Base-by-base conservation (phyloP, 2,888 invertebrate genomes). In the Pharmacophagus antenor region DNA sequence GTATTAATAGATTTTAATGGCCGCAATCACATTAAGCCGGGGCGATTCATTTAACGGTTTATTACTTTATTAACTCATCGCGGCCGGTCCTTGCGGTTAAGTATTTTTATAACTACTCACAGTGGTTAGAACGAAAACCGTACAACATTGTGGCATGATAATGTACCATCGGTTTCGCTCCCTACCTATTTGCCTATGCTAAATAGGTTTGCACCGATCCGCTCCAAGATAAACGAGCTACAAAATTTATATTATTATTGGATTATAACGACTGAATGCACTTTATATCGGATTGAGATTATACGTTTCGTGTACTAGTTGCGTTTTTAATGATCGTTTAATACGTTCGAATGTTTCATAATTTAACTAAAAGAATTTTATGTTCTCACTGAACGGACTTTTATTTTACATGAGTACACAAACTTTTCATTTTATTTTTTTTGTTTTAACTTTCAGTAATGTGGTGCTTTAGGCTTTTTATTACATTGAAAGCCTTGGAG, bases 121-220 rank as follows among this genome's bases (percentile, higher is more conserved):
- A 62, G 60, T 64, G 63, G 55, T 63, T 62, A 41, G 18, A 42
- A 53, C 51, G 59, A 51, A 59, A 47, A 31, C 20, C 56, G n/a
- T 56, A 42, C 48, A 66, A 64, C 68, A 69, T 63, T 73, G 73
- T 71, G 68, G 63, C 58, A 63, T 69, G 49, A 62, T 70, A 71
- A 73, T 67, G 65, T 68, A 59, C 62, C 37, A 65, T 62, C 65
- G 68, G 15, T 70, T 70, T 72, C 63, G 66, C 68, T 70, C 67
- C 37, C 15, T n/a, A 37, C 15, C 67, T 69, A 73, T 72, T 73
- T n/a, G 69, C 64, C 65, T 67, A 68, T 67, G 67, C 60, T 61
- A 69, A 67, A 65, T 68, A 64, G 67, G 63, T 61, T 54, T 56
- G 46, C 46, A 56, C n/a, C n/a, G n/a, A 47, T 61, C 25, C 42